Conservation (phyloP, 2,797 vertebrate genomes). For the Distichodus sexfasciatus region DNA sequence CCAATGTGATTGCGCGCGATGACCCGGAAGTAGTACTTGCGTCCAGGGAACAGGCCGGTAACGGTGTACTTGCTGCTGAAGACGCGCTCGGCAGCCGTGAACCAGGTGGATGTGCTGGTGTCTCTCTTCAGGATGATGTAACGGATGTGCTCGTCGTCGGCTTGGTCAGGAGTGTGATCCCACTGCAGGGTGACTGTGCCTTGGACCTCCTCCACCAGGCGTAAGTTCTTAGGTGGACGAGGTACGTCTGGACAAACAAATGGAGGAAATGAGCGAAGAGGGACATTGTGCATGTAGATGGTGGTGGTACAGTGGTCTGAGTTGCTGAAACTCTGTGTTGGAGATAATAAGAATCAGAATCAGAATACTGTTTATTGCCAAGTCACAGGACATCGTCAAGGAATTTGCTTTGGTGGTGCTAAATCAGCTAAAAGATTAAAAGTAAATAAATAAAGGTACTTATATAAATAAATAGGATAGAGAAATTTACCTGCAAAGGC, state of each 20-base stretch:
- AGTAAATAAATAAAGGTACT: no score
- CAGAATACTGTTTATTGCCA: no score
- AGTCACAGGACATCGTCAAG: no score
- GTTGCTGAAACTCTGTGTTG: no score
- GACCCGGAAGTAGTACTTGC: conserved; percentile 72
- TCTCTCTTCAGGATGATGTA: conserved; percentile 69
- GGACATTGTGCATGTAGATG: neutral
- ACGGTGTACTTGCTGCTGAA: conserved; percentile 68
- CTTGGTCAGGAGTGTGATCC: conserved; percentile 66
- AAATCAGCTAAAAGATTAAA: no score
- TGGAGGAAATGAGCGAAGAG: neutral
- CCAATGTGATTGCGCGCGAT: conserved; percentile 61
- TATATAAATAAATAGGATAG: no score
- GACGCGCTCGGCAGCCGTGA: conserved; percentile 61
- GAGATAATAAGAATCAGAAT: no score
- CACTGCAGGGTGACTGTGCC: conserved; percentile 67
- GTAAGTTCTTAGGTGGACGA: conserved; percentile 59
- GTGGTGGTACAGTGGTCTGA: no score
- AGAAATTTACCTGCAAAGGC: no score
- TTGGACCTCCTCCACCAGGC: conserved; percentile 66
- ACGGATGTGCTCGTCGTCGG: conserved; percentile 54
- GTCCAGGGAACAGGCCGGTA: conserved; percentile 65
- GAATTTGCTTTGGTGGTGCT: no score
- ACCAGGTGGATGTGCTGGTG: conserved; percentile 64
- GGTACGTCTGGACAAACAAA: conserved; percentile 59